Base-by-base conservation (phyloP, 1,140 invertebrate genomes). In the Vanessa tameamea region DNA sequence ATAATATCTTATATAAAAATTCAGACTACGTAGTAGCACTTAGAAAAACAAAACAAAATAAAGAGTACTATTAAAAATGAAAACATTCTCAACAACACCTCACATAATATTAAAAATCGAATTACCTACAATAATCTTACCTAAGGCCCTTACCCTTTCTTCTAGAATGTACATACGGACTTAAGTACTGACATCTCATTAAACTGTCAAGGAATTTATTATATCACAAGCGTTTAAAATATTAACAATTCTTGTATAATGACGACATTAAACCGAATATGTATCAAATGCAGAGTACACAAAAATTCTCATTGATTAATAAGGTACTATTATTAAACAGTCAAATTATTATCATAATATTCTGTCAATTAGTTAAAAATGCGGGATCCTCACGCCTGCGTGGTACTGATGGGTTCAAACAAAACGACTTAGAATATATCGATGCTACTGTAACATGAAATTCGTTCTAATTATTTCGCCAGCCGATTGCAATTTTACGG, bases 11-110 rank as follows among this genome's bases (percentile, higher is more conserved):
- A 48, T 48, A 64, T 47, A 76, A 47, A 31, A 57, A 79, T 75
- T 73, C 69, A 70, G 69, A 70, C 69, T 70, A 70, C 69, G 48
- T 26, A 20, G 47, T 73, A 67, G 72, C 72, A 64, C 66, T 67
- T 67, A 66, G 53, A 64, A 72, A 72, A 66, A 57, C 53, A 76
- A 76, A 76, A 75, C 64, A 67, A 75, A 75, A 66, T 71, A 75
- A 75, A 68, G 31, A 55, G 50, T 61, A 53, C 50, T 71, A 64
- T 68, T 59, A 72, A 51, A 76, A 76, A 66, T 63, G 31, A 72
- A 69, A 76, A 76, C 69, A 76, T 72, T 53, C 23, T 73, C 69
- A 76, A 72, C 74, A 76, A 76, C 64, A 67, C 57, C 64, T 75
- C 69, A 75, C 20, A 71, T 71, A 72, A 57, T 61, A 67, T 72